Evolutionary conservation across 2,113 vertebrate species (phyloP).

Genomic region (Myotis lucifugus): DNA sequence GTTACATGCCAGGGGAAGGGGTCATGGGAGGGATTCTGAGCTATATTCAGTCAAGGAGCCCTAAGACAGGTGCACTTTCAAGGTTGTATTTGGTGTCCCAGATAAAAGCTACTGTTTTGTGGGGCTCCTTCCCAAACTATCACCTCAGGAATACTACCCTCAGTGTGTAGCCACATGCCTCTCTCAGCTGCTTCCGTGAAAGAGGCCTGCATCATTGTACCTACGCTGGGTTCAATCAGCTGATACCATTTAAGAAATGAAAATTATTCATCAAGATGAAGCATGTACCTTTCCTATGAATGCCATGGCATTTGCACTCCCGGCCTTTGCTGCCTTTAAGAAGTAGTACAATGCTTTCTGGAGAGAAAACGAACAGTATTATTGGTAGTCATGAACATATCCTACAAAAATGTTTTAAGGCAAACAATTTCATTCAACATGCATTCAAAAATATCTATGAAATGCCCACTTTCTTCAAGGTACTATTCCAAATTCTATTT

Average conservation of each 20-base stretch:
- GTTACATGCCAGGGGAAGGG: neutral
- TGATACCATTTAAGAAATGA: constrained; percentile 24
- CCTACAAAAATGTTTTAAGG: constrained; percentile 21
- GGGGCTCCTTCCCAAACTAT: neutral
- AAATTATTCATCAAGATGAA: constrained; percentile 48
- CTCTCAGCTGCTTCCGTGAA: neutral
- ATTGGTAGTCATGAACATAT: constrained; percentile 47
- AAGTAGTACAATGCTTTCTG: constrained; percentile 85
- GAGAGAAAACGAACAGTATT: constrained; percentile 68
- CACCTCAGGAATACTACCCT: neutral
- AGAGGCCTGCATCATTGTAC: neutral
- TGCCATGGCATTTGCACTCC: constrained; percentile 82
- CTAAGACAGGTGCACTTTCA: neutral
- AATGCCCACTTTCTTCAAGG: constrained; percentile 3
- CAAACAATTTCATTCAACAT: constrained; percentile 44
- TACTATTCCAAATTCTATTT: constrained; percentile 46
- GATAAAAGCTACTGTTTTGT: neutral
- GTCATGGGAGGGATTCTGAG: neutral
- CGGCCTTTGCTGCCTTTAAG: constrained; percentile 81
- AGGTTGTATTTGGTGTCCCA: neutral
- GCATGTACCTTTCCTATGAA: constrained; percentile 83
- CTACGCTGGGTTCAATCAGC: neutral
- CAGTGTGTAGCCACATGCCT: neutral
- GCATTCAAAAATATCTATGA: constrained; percentile 35
- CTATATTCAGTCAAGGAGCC: neutral